These are phyloP conservation scores for Vimba vimba DNA, from an alignment of 2,113 vertebrate species.

Conservation along the genomic window DNA sequence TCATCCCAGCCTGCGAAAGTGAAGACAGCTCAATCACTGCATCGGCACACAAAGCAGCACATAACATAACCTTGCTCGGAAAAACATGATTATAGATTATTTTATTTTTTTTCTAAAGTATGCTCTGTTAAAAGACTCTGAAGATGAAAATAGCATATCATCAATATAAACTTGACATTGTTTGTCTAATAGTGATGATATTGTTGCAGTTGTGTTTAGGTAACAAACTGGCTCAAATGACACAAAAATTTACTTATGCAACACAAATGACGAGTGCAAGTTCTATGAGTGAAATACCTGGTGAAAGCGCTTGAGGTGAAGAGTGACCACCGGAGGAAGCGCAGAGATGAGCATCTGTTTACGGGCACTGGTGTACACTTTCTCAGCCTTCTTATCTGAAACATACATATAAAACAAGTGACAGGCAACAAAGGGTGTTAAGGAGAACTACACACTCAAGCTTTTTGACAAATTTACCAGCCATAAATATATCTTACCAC, in stretches of 20 bases:
- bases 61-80: not conserved
- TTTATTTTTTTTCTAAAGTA: not conserved
- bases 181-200: not conserved
- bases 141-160: not conserved
- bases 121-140: not conserved
- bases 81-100: not conserved
- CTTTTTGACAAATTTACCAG: not conserved
- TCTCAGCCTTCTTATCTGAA: slow-evolving; percentile 87
- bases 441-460: not conserved
- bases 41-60: slow-evolving; percentile 8
- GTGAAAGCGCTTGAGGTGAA: slow-evolving; percentile 97
- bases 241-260: not conserved
- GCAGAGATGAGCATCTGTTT: slow-evolving; percentile 94
- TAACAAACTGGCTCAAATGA: not conserved
- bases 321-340: slow-evolving; percentile 89
- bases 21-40: not conserved
- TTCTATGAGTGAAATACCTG: slow-evolving; percentile 75
- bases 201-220: not conserved
- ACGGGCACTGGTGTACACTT: slow-evolving; percentile 92
- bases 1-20: slow-evolving; percentile 87
- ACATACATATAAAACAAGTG: slow-evolving; percentile 51
- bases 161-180: not conserved
- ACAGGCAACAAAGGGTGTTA: not conserved
- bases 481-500: not conserved
- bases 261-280: not conserved